Evolutionary conservation across 2,888 invertebrate genomes (phyloP), one percentile per base, ranked within the genome.

Genomic region (Scaptomyza polygonia): DNA sequence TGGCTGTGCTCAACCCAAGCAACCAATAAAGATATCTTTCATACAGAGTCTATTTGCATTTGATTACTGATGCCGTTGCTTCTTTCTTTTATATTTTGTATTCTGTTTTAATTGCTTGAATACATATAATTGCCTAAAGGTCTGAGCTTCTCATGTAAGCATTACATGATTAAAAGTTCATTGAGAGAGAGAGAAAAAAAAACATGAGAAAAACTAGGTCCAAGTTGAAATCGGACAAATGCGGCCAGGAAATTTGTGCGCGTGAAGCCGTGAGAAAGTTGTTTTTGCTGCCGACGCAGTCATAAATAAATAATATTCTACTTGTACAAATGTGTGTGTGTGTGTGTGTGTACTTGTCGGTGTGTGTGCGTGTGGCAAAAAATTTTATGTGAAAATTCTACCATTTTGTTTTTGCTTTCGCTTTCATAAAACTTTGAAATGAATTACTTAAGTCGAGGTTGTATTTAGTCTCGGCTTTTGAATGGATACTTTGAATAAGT

Each of bases 301-400:
- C 86, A 86, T 87, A 82, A 82, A 82, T 87, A 82, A 82, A 82
- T 75, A 79, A 78, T 75, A 78, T 69, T 87, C 52, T 70, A 62
- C 72, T 81, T 72, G 52, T 53, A 65, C 47, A 69, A 64, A 54
- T 71, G 45, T 43, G 39, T 30, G n/a, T 48, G 36, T 18, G 25
- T 43, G 11, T 18, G 9, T 44, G 55, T 62, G 58, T 58, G 55
- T 42, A 52, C 45, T 25, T 5, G 25, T 5, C 25, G 25, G 25
- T 25, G 48, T 79, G 11, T 54, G 55, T 73, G 56, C 74, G 65
- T 67, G 48, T 64, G 59, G 54, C 49, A 77, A 72, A 70, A 64
- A 70, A 71, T 65, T 65, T 36, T 64, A n/a, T 53, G 48, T 12
- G 40, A 21, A 45, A 49, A 43, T 39, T 16, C 39, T 9, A n/a